Evolutionary conservation across 1,140 invertebrate species (phyloP).

Genomic region (Lithobius niger): DNA sequence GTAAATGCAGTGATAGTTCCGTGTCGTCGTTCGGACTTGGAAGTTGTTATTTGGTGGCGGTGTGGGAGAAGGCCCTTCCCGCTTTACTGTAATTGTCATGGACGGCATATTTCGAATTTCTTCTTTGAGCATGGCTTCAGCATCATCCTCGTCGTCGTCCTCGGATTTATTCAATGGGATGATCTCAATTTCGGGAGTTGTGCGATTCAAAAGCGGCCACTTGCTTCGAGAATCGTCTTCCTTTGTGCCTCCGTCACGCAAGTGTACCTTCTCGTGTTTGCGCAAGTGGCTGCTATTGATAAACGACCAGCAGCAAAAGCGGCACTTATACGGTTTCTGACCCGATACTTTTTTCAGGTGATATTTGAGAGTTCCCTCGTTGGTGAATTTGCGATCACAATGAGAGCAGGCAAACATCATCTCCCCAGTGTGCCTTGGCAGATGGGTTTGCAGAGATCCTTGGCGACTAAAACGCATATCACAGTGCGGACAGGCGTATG

Average conservation of each 20-base stretch:
- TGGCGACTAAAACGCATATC: slow-evolving; percentile 17
- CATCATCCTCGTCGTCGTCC: too few relatives aligned
- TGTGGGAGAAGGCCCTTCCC: too few relatives aligned
- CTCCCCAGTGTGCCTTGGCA: slow-evolving; percentile 40
- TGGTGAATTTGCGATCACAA: slow-evolving; percentile 20
- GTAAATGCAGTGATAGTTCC: neutral
- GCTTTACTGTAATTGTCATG: too few relatives aligned
- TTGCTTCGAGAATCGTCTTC: too few relatives aligned
- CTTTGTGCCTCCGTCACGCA: neutral
- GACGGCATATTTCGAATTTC: too few relatives aligned
- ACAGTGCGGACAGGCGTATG: slow-evolving; percentile 34
- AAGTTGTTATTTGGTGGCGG: neutral
- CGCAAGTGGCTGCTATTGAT: neutral
- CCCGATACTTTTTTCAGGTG: neutral
- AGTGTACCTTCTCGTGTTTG: neutral
- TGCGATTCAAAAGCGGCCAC: too few relatives aligned
- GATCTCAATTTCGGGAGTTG: too few relatives aligned
- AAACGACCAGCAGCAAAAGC: neutral
- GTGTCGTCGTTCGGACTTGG: neutral
- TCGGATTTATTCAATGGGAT: too few relatives aligned
- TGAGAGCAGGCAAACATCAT: slow-evolving; percentile 35
- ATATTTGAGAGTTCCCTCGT: neutral
- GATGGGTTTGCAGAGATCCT: slow-evolving; percentile 27
- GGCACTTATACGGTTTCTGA: neutral
- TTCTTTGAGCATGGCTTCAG: too few relatives aligned